These are phyloP conservation scores for Omphaloscelis lunosa DNA, from an alignment of 2,888 invertebrate genomes.

Conservation along the genomic window DNA sequence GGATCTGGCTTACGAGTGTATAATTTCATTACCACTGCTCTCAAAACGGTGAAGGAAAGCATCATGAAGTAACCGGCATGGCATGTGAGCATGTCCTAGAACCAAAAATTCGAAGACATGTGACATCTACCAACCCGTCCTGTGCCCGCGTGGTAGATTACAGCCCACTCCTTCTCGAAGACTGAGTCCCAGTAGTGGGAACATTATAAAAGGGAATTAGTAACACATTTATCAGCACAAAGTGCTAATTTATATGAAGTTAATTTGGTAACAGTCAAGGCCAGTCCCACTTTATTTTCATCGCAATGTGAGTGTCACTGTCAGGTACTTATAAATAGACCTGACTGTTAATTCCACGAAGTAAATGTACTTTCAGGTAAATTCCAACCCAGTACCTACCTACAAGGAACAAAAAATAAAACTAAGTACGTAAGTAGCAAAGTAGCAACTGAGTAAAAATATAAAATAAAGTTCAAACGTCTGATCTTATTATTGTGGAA, in stretches of 20 bases:
- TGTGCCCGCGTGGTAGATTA: no score
- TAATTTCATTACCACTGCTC: no score
- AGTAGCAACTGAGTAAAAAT: not conserved
- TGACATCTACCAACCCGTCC: no score
- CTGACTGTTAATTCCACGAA: not conserved
- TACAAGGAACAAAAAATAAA: not conserved
- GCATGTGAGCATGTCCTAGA: no score
- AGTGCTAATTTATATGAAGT: not conserved
- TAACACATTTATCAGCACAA: not conserved
- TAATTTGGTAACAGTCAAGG: not conserved
- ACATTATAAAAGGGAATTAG: not conserved
- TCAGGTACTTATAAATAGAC: not conserved
- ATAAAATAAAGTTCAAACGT: not conserved
- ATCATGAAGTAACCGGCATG: no score
- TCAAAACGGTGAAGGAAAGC: no score
- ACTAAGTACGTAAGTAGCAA: no score
- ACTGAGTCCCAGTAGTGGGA: no score
- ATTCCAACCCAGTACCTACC: not conserved
- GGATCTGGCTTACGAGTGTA: no score
- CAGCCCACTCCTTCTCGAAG: no score
- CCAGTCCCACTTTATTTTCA: not conserved
- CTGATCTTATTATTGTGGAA: not conserved
- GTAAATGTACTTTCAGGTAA: not conserved
- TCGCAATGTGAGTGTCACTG: not conserved
- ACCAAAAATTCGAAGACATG: no score